Conservation (phyloP, 2,113 vertebrate species). For the Calyptommatus sinebrachiatus region DNA sequence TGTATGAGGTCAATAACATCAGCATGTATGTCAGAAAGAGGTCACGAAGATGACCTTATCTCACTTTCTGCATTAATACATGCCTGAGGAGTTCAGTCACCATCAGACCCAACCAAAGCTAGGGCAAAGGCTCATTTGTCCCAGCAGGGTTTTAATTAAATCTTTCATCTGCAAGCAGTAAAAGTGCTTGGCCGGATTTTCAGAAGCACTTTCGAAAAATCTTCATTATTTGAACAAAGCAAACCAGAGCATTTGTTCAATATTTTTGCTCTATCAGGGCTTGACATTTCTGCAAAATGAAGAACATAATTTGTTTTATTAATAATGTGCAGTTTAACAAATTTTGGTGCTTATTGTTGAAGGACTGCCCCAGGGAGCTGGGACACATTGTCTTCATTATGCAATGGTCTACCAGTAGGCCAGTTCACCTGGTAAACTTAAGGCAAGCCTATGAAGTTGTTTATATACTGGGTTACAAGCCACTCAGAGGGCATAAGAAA, state of each 20-base stretch:
- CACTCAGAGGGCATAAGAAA: too few species aligned
- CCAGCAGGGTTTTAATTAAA: neutral
- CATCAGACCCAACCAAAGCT: neutral
- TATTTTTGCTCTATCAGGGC: neutral
- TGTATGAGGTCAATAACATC: neutral
- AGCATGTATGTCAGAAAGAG: neutral
- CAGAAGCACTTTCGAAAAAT: neutral
- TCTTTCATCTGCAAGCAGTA: neutral
- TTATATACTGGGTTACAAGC: too few species aligned
- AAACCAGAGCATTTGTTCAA: neutral
- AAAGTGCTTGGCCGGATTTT: neutral
- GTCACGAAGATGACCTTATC: neutral
- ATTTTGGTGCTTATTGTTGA: neutral
- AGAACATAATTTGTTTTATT: neutral
- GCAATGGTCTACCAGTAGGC: too few species aligned
- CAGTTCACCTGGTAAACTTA: too few species aligned
- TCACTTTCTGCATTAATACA: slow-evolving; percentile 7
- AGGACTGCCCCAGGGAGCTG: too few species aligned
- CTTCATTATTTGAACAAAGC: neutral
- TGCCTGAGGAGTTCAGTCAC: neutral
- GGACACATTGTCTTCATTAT: too few species aligned
- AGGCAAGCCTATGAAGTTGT: too few species aligned
- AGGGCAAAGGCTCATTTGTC: slow-evolving; percentile 4
- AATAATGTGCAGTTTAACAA: slow-evolving; percentile 12
- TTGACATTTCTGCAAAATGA: neutral